Conservation (phyloP, 2,888 invertebrate genomes). For the Drosophila nr. perissopoda region DNA sequence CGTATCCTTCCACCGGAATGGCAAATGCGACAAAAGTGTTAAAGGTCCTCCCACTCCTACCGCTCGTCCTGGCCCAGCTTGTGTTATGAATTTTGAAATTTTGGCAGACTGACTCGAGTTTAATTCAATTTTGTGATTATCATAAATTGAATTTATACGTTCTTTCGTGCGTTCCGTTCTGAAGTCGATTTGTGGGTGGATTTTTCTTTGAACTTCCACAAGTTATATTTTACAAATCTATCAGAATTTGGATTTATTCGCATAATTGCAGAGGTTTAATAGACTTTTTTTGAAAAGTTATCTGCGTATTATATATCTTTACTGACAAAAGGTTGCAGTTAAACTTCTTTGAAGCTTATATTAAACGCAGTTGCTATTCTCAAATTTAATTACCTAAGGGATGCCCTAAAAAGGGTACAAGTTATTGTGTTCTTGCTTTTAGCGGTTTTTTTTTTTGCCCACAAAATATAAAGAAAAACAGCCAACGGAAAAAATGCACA, state of each 20-base stretch:
- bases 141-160: constrained; percentile 72
- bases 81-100: constrained; percentile 78
- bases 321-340: background rate
- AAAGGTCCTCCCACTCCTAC: constrained; percentile 26
- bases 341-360: background rate
- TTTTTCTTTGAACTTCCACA: constrained; percentile 21
- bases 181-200: constrained; percentile 20
- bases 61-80: constrained; percentile 17
- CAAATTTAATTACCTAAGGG: constrained; percentile 23
- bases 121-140: constrained; percentile 82
- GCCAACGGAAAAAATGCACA: constrained; percentile 14
- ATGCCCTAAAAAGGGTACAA: background rate
- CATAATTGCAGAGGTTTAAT: constrained; percentile 5
- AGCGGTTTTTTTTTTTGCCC: background rate
- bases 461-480: background rate
- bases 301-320: background rate
- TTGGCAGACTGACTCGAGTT: constrained; percentile 69
- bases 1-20: constrained; percentile 1
- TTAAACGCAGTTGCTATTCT: background rate
- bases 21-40: constrained; percentile 66
- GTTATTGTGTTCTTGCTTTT: constrained; percentile 8
- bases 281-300: background rate
- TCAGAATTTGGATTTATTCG: background rate
- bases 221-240: background rate
- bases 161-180: constrained; percentile 54